Percentiles rank a stretch among this genome's conserved stretches.
These are phyloP conservation scores for Papilio aristodemus DNA, from an alignment of 1,140 invertebrate species.

Conservation along the genomic window DNA sequence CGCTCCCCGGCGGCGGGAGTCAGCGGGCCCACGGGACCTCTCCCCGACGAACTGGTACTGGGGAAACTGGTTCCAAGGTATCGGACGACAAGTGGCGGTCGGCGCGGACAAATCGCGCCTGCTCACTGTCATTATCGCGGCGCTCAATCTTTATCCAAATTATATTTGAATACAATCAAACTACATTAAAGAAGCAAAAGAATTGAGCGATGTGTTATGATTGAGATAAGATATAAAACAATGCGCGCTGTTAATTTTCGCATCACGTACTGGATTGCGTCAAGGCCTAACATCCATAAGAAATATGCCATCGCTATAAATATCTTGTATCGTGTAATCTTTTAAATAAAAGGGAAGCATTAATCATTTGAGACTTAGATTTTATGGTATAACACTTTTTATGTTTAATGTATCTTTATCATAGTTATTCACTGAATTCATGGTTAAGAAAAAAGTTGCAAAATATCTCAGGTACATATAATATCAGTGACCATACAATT, in stretches of 20 bases:
- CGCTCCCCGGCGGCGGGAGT: constrained; percentile 26
- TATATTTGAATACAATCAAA: background rate
- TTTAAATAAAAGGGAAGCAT: background rate
- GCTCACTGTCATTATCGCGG: background rate
- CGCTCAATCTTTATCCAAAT: background rate
- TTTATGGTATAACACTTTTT: too few relatives aligned
- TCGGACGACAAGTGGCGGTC: background rate
- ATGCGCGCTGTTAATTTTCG: constrained; percentile 27
- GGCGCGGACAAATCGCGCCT: constrained; percentile 8
- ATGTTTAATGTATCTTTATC: too few relatives aligned
- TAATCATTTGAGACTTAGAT: background rate
- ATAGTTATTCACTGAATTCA: too few relatives aligned
- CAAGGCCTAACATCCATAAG: constrained; percentile 25
- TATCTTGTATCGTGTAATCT: background rate
- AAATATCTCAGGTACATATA: too few relatives aligned
- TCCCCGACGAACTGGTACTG: background rate
- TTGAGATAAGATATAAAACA: constrained; percentile 1
- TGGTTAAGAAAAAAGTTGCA: too few relatives aligned
- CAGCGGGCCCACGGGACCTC: constrained; percentile 1
- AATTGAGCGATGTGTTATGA: background rate
- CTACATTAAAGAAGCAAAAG: background rate
- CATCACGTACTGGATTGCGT: constrained; percentile 26
- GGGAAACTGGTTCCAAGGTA: constrained; percentile 17
- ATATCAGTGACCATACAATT: too few relatives aligned
- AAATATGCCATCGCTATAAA: constrained; percentile 21